Evolutionary conservation across 2,888 invertebrate genomes (phyloP).

Genomic region (Horisme vitalbata): DNA sequence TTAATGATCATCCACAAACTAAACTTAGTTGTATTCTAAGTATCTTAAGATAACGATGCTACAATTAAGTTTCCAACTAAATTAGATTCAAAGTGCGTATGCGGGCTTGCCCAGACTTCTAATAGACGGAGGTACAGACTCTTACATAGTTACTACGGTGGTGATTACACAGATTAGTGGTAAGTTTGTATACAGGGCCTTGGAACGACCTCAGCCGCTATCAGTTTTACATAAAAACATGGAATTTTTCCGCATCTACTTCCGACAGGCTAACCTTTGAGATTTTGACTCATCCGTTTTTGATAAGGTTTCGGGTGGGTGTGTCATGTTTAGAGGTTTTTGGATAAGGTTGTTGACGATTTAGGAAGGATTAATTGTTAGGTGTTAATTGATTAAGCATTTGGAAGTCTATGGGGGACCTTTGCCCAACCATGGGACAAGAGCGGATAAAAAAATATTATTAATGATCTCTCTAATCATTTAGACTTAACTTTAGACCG

Average conservation of each 20-base stretch:
- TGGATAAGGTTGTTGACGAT: neutral
- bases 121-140: constrained; percentile 21
- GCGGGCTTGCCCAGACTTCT: constrained; percentile 31
- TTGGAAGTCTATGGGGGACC: too few species aligned
- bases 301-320: constrained; percentile 16
- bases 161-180: constrained; percentile 11
- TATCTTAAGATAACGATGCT: too few species aligned
- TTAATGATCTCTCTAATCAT: too few species aligned
- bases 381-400: too few species aligned
- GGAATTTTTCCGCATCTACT: constrained; percentile 30
- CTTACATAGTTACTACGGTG: constrained; percentile 6
- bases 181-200: constrained; percentile 17
- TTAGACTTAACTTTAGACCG: too few species aligned
- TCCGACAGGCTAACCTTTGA: constrained; percentile 26
- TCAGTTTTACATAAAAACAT: constrained; percentile 24
- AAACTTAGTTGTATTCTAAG: too few species aligned
- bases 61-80: constrained; percentile 3
- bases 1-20: too few species aligned
- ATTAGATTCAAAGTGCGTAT: constrained; percentile 26
- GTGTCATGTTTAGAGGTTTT: constrained; percentile 2
- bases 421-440: too few species aligned
- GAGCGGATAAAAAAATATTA: too few species aligned
- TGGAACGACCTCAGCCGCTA: constrained; percentile 27
- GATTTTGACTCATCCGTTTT: constrained; percentile 21
- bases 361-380: neutral